phyloP scores from a whole-genome alignment of 2,888 invertebrate genomes.

The Odontomyia ornata region DNA sequence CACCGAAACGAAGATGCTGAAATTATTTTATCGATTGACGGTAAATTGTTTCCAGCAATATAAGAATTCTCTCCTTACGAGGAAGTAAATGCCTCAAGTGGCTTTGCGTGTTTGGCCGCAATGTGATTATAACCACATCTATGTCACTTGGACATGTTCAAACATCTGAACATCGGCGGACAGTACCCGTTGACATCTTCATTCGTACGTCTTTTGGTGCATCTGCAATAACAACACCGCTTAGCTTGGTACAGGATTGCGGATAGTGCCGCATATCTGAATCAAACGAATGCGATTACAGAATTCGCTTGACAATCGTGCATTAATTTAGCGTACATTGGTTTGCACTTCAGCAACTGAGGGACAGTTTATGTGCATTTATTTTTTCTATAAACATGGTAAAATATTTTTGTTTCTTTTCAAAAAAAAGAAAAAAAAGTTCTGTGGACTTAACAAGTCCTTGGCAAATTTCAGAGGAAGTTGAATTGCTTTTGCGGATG shows the following conservation, averaged over 20 bases:
- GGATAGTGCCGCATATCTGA: background rate
- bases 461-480: too few species aligned
- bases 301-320: conserved; percentile 27
- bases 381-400: background rate
- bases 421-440: too few species aligned
- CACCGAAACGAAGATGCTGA: background rate
- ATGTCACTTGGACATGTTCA: conserved; percentile 29
- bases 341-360: background rate
- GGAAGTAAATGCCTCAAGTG: background rate
- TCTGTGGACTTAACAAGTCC: too few species aligned
- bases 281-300: conserved; percentile 34
- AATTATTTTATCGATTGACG: background rate
- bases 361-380: background rate
- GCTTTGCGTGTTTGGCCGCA: background rate
- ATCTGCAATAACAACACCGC: background rate
- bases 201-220: background rate
- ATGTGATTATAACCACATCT: background rate
- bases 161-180: conserved; percentile 19
- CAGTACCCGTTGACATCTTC: conserved; percentile 37
- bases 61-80: background rate
- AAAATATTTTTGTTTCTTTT: background rate
- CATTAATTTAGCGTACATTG: conserved; percentile 3
- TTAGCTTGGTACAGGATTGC: background rate
- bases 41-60: conserved; percentile 20
- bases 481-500: too few species aligned